These are phyloP conservation scores for Grantiella picta DNA, from an alignment of 2,113 vertebrate genomes.

Conservation along the genomic window DNA sequence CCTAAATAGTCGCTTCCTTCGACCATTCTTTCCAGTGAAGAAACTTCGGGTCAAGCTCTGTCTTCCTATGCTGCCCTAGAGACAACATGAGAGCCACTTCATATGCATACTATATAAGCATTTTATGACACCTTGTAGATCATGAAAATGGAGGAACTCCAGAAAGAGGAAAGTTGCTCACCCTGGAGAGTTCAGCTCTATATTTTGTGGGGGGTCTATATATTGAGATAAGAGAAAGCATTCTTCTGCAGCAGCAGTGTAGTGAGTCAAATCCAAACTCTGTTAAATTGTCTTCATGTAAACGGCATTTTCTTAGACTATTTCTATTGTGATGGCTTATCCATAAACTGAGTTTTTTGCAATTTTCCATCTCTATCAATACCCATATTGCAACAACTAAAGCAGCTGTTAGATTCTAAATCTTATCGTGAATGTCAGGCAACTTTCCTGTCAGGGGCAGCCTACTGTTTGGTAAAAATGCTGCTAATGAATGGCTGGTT, in stretches of 20 bases:
- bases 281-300: background rate
- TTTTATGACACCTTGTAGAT: background rate
- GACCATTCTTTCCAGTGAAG: background rate
- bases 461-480: background rate
- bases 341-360: background rate
- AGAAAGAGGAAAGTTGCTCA: background rate
- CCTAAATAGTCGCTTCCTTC: background rate
- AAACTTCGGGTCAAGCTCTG: background rate
- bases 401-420: background rate
- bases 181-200: background rate
- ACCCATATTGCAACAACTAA: background rate
- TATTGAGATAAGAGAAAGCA: background rate
- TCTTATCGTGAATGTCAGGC: background rate
- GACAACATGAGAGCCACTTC: background rate
- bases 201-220: background rate
- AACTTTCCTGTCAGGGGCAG: background rate
- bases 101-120: rapidly evolving
- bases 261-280: background rate
- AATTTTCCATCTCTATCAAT: background rate
- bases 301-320: background rate
- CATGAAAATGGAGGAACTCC: background rate
- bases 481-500: background rate
- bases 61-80: background rate
- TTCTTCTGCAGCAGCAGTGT: background rate
- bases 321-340: background rate